phyloP scores from a whole-genome alignment of 2,888 invertebrate genomes.

The Dryococelus australis region DNA sequence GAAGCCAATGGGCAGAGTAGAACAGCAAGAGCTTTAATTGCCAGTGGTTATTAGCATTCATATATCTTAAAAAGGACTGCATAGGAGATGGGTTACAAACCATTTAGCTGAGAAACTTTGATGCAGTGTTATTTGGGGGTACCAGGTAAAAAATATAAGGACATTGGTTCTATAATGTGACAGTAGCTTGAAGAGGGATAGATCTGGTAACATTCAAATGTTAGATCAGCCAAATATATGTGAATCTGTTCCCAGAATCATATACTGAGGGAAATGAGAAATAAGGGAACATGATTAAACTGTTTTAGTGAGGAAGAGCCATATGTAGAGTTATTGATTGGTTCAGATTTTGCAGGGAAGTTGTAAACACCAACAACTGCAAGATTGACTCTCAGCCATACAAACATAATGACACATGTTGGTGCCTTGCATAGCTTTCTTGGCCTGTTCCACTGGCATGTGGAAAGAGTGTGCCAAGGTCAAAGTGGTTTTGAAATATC shows the following conservation, averaged over 20 bases:
- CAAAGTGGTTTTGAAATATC: no score
- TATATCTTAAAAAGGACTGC: no score
- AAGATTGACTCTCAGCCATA: background rate
- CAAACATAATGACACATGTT: no score
- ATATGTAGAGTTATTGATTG: background rate
- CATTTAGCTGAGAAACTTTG: background rate
- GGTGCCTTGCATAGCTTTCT: no score
- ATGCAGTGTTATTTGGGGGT: background rate
- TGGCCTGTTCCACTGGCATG: no score
- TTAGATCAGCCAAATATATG: background rate
- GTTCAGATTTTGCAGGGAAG: background rate
- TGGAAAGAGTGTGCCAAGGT: no score
- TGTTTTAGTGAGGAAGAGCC: background rate
- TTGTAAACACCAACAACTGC: background rate
- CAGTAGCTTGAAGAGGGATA: background rate
- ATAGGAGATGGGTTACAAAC: background rate
- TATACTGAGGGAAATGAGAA: background rate
- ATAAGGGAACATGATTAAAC: background rate
- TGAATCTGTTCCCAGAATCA: background rate
- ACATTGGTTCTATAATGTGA: background rate
- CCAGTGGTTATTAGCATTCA: no score
- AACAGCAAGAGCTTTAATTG: slow-evolving; percentile 2
- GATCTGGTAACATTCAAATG: background rate
- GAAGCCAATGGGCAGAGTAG: background rate
- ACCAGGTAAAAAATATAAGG: background rate